A percentile compares a stretch with the other conserved stretches of the same genome.
Conservation (phyloP, 2,113 vertebrate genomes). For the Oncorhynchus tshawytscha region DNA sequence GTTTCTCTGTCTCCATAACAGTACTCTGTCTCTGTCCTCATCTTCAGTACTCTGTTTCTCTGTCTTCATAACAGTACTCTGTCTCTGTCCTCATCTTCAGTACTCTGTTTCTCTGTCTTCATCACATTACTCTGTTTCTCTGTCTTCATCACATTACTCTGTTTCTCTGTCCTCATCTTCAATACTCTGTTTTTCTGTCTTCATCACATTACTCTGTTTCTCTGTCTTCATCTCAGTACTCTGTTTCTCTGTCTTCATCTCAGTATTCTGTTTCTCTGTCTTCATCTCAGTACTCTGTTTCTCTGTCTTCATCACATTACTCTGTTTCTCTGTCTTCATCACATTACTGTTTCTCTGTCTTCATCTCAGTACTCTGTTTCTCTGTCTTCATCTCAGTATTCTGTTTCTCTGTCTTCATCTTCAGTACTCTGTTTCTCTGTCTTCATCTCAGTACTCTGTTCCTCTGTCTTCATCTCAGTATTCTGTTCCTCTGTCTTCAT, state of each 20-base stretch:
- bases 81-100: background rate
- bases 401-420: conserved; percentile 23
- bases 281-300: background rate
- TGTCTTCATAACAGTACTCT: too few relatives aligned
- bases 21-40: background rate
- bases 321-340: background rate
- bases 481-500: too few relatives aligned
- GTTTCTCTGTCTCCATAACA: too few relatives aligned
- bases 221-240: too few relatives aligned
- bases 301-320: background rate
- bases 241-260: background rate
- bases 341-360: too few relatives aligned
- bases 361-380: background rate
- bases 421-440: background rate
- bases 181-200: background rate
- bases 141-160: conserved; percentile 8
- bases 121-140: background rate
- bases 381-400: conserved; percentile 7
- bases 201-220: too few relatives aligned
- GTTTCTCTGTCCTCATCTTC: conserved; percentile 20
- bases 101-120: too few relatives aligned
- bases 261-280: background rate
- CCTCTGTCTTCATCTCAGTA: too few relatives aligned
- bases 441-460: too few relatives aligned
- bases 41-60: too few relatives aligned